These are phyloP conservation scores for Thaumetopoea pityocampa DNA, from an alignment of 1,140 invertebrate species.

Conservation along the genomic window DNA sequence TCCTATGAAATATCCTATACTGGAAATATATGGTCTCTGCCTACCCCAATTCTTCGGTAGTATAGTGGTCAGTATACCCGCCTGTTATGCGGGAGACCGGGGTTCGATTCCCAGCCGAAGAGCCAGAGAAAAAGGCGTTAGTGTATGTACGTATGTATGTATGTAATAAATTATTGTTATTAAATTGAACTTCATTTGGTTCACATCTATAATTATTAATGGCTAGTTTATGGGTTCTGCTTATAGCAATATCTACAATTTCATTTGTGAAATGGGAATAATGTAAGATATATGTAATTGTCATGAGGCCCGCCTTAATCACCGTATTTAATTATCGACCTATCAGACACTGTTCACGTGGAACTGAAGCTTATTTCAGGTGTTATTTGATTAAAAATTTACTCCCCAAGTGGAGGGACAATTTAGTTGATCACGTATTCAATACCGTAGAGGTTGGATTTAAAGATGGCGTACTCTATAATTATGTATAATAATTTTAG, in stretches of 20 bases:
- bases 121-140: too few species aligned
- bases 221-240: neutral
- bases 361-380: constrained; percentile 62
- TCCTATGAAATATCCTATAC: too few species aligned
- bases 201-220: too few species aligned
- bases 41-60: too few species aligned
- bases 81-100: too few species aligned
- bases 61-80: too few species aligned
- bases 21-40: too few species aligned
- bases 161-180: too few species aligned
- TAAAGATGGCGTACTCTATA: constrained; percentile 52
- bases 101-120: too few species aligned
- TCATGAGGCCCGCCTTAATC: constrained; percentile 20
- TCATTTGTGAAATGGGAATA: constrained; percentile 10
- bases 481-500: constrained; percentile 53
- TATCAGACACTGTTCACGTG: constrained; percentile 39
- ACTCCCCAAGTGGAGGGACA: constrained; percentile 35
- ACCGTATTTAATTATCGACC: constrained; percentile 40
- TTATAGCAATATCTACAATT: constrained; percentile 3
- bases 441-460: constrained; percentile 39
- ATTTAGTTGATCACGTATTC: constrained; percentile 38
- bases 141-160: too few species aligned
- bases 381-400: constrained; percentile 66
- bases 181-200: too few species aligned
- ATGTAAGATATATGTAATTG: constrained; percentile 14